phyloP scores from a whole-genome alignment of 2,888 invertebrate genomes.

The Glyphotaelius pellucidus region DNA sequence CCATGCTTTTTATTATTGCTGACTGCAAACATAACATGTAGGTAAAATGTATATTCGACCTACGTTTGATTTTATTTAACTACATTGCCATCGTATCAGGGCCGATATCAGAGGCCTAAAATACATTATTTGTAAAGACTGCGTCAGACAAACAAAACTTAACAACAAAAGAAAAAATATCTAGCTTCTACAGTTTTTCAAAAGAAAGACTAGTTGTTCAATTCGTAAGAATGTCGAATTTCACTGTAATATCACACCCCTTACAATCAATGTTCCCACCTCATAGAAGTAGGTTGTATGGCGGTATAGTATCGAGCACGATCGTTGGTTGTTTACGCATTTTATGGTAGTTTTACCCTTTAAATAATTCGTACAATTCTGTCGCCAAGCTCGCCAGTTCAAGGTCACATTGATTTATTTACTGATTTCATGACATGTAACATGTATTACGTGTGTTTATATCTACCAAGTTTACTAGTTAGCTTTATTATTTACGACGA shows the following conservation, averaged over 20 bases:
- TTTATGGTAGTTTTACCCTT: not conserved
- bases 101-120: not conserved
- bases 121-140: not conserved
- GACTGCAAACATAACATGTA: not conserved
- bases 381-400: not conserved
- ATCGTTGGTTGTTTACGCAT: not conserved
- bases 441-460: not conserved
- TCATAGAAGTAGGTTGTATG: not conserved
- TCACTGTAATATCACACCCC: not conserved
- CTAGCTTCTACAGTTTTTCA: not conserved
- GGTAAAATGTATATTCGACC: not conserved
- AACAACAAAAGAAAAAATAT: not conserved
- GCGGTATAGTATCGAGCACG: not conserved
- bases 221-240: not conserved
- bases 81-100: not conserved
- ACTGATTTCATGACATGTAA: not conserved
- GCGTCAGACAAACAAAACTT: not conserved
- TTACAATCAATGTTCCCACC: not conserved
- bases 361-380: not conserved
- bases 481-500: not conserved
- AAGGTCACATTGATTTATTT: conserved; percentile 15
- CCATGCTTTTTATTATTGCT: not conserved
- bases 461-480: not conserved
- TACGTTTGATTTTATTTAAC: not conserved
- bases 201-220: not conserved